Evolutionary conservation across 2,888 invertebrate species (phyloP).

Genomic region (Lagria hirta): DNA sequence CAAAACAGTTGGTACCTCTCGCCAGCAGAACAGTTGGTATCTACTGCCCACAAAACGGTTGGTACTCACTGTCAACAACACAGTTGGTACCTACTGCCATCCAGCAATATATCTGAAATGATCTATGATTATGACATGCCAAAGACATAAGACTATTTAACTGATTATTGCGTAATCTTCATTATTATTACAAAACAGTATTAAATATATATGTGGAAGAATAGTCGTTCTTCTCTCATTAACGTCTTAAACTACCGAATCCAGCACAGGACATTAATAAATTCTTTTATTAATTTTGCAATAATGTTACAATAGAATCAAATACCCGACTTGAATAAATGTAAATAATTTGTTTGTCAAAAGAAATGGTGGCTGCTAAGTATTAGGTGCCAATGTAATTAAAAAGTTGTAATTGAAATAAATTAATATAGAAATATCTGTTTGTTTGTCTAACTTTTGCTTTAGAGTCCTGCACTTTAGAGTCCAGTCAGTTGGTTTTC

Average conservation of each 20-base stretch:
- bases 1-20: too few relatives aligned
- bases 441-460: too few relatives aligned
- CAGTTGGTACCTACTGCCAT: too few relatives aligned
- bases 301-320: slow-evolving; percentile 21
- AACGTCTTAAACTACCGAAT: slow-evolving; percentile 4
- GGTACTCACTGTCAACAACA: too few relatives aligned
- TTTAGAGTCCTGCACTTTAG: too few relatives aligned
- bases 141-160: slow-evolving; percentile 20
- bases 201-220: slow-evolving; percentile 13
- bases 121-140: too few relatives aligned
- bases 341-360: slow-evolving; percentile 37
- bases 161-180: slow-evolving; percentile 9
- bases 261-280: slow-evolving; percentile 19
- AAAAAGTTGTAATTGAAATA: slow-evolving; percentile 31
- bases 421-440: slow-evolving; percentile 19
- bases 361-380: slow-evolving; percentile 40
- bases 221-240: slow-evolving; percentile 1
- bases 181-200: slow-evolving; percentile 19
- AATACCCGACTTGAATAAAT: slow-evolving; percentile 27
- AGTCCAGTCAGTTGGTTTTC: too few relatives aligned
- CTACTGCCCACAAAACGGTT: too few relatives aligned
- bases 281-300: slow-evolving; percentile 16
- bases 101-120: too few relatives aligned
- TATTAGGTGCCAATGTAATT: slow-evolving; percentile 44
- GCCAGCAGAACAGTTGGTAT: too few relatives aligned